phyloP scores from a whole-genome alignment of 2,888 invertebrate genomes.

The Rhagonycha fulva region DNA sequence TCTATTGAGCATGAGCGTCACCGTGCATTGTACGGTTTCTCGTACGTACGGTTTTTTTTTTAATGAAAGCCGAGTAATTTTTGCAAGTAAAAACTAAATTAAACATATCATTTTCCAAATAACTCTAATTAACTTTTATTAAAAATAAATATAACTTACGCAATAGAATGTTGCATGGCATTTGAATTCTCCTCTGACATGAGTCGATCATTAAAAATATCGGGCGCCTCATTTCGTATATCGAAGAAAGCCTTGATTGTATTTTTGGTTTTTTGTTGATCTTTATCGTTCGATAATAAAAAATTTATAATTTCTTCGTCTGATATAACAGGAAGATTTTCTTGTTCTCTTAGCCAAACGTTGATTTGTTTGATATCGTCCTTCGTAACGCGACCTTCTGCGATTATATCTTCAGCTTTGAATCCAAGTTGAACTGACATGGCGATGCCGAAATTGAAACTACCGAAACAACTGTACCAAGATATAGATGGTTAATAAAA shows the following conservation, averaged over 20 bases:
- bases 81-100: too few species aligned
- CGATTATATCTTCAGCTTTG: background rate
- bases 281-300: conserved; percentile 64
- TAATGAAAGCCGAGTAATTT: too few species aligned
- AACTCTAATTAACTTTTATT: background rate
- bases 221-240: conserved; percentile 62
- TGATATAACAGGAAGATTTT: conserved; percentile 46
- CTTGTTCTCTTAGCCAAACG: conserved; percentile 40
- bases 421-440: background rate
- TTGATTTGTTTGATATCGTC: background rate
- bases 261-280: conserved; percentile 61
- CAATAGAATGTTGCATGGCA: conserved; percentile 51
- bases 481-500: background rate
- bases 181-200: conserved; percentile 44
- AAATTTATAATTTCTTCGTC: conserved; percentile 65
- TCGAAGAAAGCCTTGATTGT: conserved; percentile 68
- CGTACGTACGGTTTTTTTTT: too few species aligned
- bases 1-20: too few species aligned
- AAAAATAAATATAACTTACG: background rate
- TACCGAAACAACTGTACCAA: background rate
- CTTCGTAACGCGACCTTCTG: background rate
- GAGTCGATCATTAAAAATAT: conserved; percentile 62
- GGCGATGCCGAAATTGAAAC: background rate
- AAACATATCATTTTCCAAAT: too few species aligned
- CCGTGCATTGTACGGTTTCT: too few species aligned